Evolutionary conservation across 2,888 invertebrate genomes (phyloP).

Genomic region (Drosophila putrida): DNA sequence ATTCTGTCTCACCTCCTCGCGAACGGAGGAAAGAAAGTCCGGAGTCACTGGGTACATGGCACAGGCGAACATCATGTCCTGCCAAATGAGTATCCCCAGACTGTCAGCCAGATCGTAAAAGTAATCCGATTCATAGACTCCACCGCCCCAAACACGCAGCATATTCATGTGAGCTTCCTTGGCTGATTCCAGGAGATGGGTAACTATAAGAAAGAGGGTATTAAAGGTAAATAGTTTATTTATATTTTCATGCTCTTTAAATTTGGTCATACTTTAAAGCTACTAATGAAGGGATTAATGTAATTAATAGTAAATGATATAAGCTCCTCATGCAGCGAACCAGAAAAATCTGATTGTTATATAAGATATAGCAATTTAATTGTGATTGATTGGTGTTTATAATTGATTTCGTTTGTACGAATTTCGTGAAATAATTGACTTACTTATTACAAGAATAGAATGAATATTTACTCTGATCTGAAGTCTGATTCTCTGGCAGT

Average conservation of each 20-base stretch:
- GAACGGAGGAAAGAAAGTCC: slow-evolving; percentile 90
- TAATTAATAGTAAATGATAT: not conserved
- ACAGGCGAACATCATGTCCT: slow-evolving; percentile 99
- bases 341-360: not conserved
- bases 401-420: not conserved
- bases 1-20: slow-evolving; percentile 92
- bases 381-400: not conserved
- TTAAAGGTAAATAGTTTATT: too few relatives aligned
- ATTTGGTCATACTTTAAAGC: not conserved
- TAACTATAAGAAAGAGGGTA: slow-evolving; percentile 83
- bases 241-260: not conserved
- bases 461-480: slow-evolving; percentile 86
- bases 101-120: slow-evolving; percentile 96
- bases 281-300: not conserved
- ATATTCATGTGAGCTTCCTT: slow-evolving; percentile 94
- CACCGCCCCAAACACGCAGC: slow-evolving; percentile 99
- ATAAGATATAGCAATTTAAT: not conserved
- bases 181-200: slow-evolving; percentile 89
- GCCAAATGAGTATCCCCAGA: slow-evolving; percentile 97
- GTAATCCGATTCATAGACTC: slow-evolving; percentile 95
- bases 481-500: slow-evolving; percentile 89
- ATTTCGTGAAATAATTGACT: not conserved
- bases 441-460: too few relatives aligned
- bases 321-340: not conserved
- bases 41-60: slow-evolving; percentile 94